phyloP scores from a whole-genome alignment of 2,888 invertebrate genomes.

The Pasiphila rectangulata region DNA sequence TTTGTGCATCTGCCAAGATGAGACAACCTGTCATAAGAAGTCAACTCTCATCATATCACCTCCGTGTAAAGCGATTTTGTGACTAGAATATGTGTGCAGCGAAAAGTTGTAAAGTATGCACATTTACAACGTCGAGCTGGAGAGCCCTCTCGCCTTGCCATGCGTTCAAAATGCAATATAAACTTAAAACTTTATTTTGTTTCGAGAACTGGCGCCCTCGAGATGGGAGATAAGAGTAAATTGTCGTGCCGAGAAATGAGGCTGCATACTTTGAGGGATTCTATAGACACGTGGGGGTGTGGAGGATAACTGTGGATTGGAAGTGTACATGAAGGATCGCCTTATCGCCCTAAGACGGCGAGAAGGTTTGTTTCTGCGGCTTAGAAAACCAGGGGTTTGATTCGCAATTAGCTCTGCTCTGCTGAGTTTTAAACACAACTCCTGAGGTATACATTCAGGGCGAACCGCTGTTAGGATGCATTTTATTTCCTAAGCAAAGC shows the following conservation, averaged over 20 bases:
- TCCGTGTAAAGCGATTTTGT: too few relatives aligned
- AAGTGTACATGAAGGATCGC: too few relatives aligned
- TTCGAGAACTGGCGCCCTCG: slow-evolving; percentile 20
- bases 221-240: slow-evolving; percentile 11
- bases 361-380: too few relatives aligned
- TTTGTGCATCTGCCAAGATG: too few relatives aligned
- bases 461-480: slow-evolving; percentile 1
- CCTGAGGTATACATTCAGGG: too few relatives aligned
- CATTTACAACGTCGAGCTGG: slow-evolving; percentile 14
- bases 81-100: too few relatives aligned
- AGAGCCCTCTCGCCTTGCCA: slow-evolving; percentile 19
- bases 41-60: neutral
- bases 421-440: too few relatives aligned
- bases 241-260: slow-evolving; percentile 12
- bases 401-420: too few relatives aligned
- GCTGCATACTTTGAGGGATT: slow-evolving; percentile 10
- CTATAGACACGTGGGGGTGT: neutral
- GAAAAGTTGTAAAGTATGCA: slow-evolving; percentile 4
- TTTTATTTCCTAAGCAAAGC: neutral
- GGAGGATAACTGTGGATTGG: too few relatives aligned
- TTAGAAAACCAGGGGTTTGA: too few relatives aligned
- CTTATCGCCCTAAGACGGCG: too few relatives aligned
- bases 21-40: too few relatives aligned
- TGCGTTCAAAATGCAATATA: slow-evolving; percentile 33
- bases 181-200: slow-evolving; percentile 35